A percentile compares a stretch with the other conserved stretches of the same genome.
phyloP scores from a whole-genome alignment of 2,888 invertebrate species.

The Cetonia aurata region DNA sequence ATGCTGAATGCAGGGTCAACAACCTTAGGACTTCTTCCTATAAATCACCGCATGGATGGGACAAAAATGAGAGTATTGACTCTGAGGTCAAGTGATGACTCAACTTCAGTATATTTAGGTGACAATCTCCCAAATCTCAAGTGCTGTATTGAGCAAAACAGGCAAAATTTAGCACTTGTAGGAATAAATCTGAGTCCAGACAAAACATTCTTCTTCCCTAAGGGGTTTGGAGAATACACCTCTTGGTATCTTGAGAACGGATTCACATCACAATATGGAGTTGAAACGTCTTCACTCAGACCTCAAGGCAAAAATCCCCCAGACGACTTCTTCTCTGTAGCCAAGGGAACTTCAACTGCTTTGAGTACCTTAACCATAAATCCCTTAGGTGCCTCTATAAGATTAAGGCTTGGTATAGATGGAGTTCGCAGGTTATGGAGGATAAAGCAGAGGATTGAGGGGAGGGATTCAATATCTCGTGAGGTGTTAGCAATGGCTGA shows the following conservation, averaged over 20 bases:
- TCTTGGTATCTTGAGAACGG: slow-evolving; percentile 36
- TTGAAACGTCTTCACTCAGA: slow-evolving; percentile 48
- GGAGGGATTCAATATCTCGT: slow-evolving; percentile 22
- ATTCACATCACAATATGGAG: slow-evolving; percentile 52
- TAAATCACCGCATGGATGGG: too few species aligned
- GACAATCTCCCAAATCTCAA: background rate
- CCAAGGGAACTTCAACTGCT: slow-evolving; percentile 47
- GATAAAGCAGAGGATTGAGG: slow-evolving; percentile 37
- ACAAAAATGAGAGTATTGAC: background rate
- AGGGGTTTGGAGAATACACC: slow-evolving; percentile 51
- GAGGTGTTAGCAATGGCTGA: slow-evolving; percentile 27
- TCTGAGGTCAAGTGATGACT: background rate
- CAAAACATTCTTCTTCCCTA: slow-evolving; percentile 50
- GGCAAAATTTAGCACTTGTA: background rate
- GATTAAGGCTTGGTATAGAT: slow-evolving; percentile 48
- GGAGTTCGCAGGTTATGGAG: slow-evolving; percentile 51
- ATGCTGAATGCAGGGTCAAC: background rate
- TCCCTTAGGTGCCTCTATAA: slow-evolving; percentile 48
- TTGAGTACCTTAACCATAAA: slow-evolving; percentile 48
- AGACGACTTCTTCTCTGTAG: slow-evolving; percentile 49
- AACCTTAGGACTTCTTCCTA: too few species aligned
- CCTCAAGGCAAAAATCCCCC: slow-evolving; percentile 49
- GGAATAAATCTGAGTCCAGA: slow-evolving; percentile 49
- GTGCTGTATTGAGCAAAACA: background rate
- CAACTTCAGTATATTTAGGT: background rate